Evolutionary conservation across 2,888 invertebrate genomes (phyloP), one percentile per base, ranked within the genome.

Genomic region (Lumbricus terrestris): DNA sequence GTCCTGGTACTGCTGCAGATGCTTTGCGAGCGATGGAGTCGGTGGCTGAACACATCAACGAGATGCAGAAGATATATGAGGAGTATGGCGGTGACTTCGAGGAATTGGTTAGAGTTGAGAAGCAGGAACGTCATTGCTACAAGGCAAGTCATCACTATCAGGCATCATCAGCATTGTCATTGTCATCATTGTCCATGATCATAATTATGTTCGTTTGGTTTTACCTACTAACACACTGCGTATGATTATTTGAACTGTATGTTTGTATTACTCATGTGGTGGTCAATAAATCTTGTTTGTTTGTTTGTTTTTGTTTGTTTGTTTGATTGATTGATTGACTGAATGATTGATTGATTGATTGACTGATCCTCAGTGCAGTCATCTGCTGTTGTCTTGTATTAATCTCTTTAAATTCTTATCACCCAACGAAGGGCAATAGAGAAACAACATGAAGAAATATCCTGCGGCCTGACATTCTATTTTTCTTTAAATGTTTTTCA

Each of bases 1-100:
- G 16, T 88, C 20, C n/a, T 88, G 88, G 33, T 40, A n/a, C n/a
- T n/a, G 2, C 37, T 54, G 92, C 96, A 98, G 98, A 98, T 96
- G 98, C 98, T 93, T 96, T 98, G 90, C 97, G 98, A 95, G 98
- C 94, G 93, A 99, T 99, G 98, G 98, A 99, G 95, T 98, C 98
- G 95, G 99, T 99, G 93, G 99, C 99, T 88, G 98, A 99, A 95
- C 99, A 99, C 96, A 99, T 99, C 94, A 99, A 99, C 96, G 98
- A 99, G 96, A 99, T 99, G 98, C 99, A 99, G 96, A 97, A 99
- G 96, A 98, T 99, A 94, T 98, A 99, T 95, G 99, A 99, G 96
- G 99, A 99, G 96, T 99, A 99, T 95, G 99, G 99, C 94, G 97
- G 98, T 94, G 98, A 98, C 95, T 99, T 99, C 96, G 98, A 99